Evolutionary conservation across 2,113 vertebrate genomes (phyloP), one percentile per base, ranked within the genome.

Genomic region (Romanogobio albipinnatus): DNA sequence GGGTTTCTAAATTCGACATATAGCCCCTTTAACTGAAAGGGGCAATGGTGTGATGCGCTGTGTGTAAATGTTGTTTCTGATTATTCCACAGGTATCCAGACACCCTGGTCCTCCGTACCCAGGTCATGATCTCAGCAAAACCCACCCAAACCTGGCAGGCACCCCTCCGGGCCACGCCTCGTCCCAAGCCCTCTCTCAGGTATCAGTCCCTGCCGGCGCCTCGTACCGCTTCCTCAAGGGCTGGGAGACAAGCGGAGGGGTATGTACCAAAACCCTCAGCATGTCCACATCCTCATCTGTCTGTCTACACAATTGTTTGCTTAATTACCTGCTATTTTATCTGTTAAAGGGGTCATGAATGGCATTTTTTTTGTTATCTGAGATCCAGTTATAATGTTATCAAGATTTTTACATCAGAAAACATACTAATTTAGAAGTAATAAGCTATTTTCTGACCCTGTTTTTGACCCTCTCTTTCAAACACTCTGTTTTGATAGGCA

Each of bases 101-200:
- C 98, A 97, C 66, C 94, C 96, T 78, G 95, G 96, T 87, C 94
- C 96, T 89, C 95, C 95, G 87, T 99, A 96, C 88, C 92, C 95
- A 91, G 92, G 96, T 90, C 97, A 99, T 91, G 98, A 99, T 93
- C 94, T 99, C 94, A 95, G 93, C 93, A 99, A 99, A 96, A 97
- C 97, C 93, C 98, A 97, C 91, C 96, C 96, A 33, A 96, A 93
- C 86, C 95, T 99, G 91, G 94, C 95, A 64, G 96, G 96, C 83
- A 98, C 97, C 0, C 96, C 98, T 39, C 96, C 97, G 19, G 96
- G 96, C 92, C 97, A 61, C 29, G 68, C 96, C 29, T 95, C 98
- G 88, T 96, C 97, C 90, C 96, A 96, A 82, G 96, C 96, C 90
- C 96, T 99, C 89, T 97, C 97, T 95, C 98, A 99, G 96, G 97